phyloP scores from a whole-genome alignment of 1,140 invertebrate genomes.

The Cepaea nemoralis region DNA sequence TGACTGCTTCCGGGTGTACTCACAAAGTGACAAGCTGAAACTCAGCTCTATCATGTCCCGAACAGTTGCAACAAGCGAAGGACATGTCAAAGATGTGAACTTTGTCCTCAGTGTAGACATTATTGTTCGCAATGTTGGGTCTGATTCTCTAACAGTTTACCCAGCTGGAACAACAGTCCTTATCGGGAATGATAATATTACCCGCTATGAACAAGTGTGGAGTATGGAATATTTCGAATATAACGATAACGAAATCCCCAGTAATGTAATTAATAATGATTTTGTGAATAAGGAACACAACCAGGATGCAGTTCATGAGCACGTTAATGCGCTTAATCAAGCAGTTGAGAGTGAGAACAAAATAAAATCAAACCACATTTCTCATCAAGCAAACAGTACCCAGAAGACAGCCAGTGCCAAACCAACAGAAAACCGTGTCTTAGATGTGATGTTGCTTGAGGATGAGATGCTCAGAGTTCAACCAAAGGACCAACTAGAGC shows the following conservation, averaged over 20 bases:
- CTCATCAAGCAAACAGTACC: neutral
- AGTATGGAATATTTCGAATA: neutral
- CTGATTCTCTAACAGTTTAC: constrained; percentile 1
- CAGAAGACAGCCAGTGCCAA: neutral
- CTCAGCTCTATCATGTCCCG: neutral
- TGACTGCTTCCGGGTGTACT: neutral
- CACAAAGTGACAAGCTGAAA: neutral
- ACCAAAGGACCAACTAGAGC: neutral
- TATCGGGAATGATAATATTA: neutral
- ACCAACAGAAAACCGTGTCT: neutral
- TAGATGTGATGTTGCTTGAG: neutral
- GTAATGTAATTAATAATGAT: neutral
- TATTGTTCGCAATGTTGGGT: constrained; percentile 2
- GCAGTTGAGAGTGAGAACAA: no score
- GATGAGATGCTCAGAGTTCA: neutral
- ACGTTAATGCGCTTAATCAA: no score
- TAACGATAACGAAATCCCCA: constrained; percentile 3
- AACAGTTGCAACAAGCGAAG: no score
- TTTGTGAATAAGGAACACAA: no score
- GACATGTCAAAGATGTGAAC: neutral
- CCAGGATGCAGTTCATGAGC: no score
- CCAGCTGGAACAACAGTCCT: constrained; percentile 13
- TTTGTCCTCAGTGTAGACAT: constrained; percentile 10
- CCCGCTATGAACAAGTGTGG: no score
- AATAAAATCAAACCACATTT: neutral